Percentiles rank a stretch among this genome's conserved stretches.
Conservation (phyloP, 53 echinoderm and acorn worm genomes). For the Pentamera pediparva region DNA sequence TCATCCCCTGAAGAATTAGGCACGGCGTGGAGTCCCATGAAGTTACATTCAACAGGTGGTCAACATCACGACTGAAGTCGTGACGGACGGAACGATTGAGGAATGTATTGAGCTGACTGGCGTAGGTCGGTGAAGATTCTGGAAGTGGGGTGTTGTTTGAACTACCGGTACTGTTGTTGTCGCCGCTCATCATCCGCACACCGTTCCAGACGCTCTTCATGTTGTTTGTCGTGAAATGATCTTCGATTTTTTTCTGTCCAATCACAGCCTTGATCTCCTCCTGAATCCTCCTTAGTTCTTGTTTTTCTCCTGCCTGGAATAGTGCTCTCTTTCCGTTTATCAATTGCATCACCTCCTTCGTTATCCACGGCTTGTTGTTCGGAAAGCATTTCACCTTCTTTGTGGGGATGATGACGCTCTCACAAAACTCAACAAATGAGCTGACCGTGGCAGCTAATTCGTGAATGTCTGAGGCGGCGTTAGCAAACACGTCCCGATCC, state of each 20-base stretch:
- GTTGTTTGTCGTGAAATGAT: too few relatives aligned
- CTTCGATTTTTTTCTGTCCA: too few relatives aligned
- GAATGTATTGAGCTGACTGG: slow-evolving; percentile 8
- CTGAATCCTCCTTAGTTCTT: neutral
- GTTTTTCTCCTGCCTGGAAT: neutral
- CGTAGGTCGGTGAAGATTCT: neutral
- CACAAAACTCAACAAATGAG: slow-evolving; percentile 2
- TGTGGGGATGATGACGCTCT: too few relatives aligned
- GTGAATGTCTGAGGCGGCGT: slow-evolving; percentile 2
- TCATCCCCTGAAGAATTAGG: neutral
- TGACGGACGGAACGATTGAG: neutral
- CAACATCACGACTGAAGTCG: neutral
- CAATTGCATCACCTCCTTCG: slow-evolving; percentile 20
- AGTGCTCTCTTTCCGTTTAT: slow-evolving; percentile 8
- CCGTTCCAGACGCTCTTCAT: too few relatives aligned
- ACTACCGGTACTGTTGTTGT: neutral
- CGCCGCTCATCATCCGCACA: slow-evolving; percentile 13
- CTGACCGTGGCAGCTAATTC: neutral
- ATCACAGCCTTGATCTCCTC: too few relatives aligned
- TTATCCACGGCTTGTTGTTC: slow-evolving; percentile 29
- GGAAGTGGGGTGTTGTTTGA: neutral
- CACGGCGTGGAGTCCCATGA: neutral
- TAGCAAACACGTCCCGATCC: neutral
- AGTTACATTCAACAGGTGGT: neutral
- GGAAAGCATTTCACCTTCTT: too few relatives aligned